These are phyloP conservation scores for Pangasius djambal DNA, from an alignment of 2,797 vertebrate species.

Conservation along the genomic window DNA sequence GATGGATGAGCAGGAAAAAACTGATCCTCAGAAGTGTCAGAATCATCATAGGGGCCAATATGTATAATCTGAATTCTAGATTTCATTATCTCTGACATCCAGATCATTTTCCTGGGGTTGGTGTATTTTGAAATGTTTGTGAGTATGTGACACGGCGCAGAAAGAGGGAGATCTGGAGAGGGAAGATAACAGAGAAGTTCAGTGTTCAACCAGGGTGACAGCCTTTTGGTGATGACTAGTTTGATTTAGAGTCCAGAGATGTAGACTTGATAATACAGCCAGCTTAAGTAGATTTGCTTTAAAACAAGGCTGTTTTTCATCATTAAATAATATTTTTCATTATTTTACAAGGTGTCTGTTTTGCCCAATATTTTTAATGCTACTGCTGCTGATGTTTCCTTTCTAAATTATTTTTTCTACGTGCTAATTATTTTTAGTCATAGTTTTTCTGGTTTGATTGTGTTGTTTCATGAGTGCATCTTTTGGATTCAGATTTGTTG, in stretches of 20 bases:
- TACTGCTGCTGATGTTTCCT: not conserved
- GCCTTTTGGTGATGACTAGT: slow-evolving; percentile 4
- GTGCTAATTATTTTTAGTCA: not conserved
- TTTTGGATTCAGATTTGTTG: not conserved
- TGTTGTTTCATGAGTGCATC: not conserved
- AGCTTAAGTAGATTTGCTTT: not conserved
- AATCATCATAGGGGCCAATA: not conserved
- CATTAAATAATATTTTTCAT: not conserved
- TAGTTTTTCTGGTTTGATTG: not conserved
- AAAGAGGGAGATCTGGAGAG: slow-evolving; percentile 31
- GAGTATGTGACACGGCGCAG: not conserved
- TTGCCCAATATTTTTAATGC: too few species aligned
- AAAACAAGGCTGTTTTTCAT: not conserved
- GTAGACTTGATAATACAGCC: slow-evolving; percentile 19
- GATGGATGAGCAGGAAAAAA: not conserved
- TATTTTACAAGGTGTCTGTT: not conserved
- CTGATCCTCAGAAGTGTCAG: not conserved
- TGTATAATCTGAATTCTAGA: not conserved
- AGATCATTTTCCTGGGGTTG: not conserved
- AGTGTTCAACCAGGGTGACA: slow-evolving; percentile 21
- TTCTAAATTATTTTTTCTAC: not conserved
- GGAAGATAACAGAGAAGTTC: slow-evolving; percentile 20
- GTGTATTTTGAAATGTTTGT: not conserved
- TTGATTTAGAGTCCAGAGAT: slow-evolving; percentile 36
- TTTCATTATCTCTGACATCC: slow-evolving; percentile 10